A percentile compares a stretch with the other conserved stretches of the same genome.
These are phyloP conservation scores for Microtus ochrogaster DNA, from an alignment of 2,113 vertebrate genomes.

Conservation along the genomic window DNA sequence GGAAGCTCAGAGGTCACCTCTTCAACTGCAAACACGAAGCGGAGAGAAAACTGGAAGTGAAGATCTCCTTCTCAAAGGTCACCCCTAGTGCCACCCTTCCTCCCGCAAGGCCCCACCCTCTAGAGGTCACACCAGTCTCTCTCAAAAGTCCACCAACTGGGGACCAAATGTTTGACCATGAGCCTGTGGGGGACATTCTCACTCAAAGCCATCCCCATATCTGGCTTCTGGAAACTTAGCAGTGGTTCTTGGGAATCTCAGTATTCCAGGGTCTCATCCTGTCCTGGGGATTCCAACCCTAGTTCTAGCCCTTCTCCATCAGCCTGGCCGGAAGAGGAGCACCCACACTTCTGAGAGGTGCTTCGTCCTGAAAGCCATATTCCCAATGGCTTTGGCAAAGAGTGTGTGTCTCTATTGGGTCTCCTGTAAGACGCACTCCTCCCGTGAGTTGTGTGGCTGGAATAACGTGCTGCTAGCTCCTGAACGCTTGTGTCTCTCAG, in stretches of 20 bases:
- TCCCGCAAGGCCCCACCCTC: not conserved
- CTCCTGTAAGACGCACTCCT: not conserved
- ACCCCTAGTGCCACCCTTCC: not conserved
- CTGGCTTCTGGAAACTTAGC: not conserved
- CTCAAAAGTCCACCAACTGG: not conserved
- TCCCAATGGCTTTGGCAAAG: not conserved
- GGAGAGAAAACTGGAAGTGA: not conserved
- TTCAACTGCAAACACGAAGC: not conserved
- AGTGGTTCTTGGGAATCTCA: not conserved
- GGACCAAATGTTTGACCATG: not conserved
- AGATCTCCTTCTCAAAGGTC: not conserved
- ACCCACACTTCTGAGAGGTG: not conserved
- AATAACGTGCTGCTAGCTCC: accelerated
- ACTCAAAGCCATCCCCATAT: not conserved
- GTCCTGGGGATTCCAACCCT: not conserved
- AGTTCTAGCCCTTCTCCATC: not conserved
- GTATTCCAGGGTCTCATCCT: not conserved
- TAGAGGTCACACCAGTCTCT: not conserved
- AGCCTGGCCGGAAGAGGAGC: not conserved
- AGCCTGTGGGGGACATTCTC: not conserved
- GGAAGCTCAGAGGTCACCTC: not conserved
- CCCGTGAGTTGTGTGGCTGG: not conserved
- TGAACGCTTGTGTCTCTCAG: not conserved
- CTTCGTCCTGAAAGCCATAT: not conserved
- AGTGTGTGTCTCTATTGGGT: not conserved